A percentile compares a stretch with the other conserved stretches of the same genome.
phyloP scores from a whole-genome alignment of 2,113 vertebrate species.

The Plotosus lineatus region DNA sequence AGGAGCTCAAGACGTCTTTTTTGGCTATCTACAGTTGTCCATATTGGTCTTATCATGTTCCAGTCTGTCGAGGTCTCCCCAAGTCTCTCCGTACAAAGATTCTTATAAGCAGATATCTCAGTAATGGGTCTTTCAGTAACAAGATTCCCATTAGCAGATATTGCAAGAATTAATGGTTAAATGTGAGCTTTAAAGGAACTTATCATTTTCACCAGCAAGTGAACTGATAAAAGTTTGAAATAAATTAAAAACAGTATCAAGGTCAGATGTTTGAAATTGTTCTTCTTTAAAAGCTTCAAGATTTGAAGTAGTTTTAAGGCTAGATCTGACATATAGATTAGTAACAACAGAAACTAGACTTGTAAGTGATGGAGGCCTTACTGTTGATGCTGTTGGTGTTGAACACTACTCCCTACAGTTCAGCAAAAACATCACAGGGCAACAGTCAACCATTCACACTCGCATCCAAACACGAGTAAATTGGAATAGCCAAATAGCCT shows the following conservation, averaged over 20 bases:
- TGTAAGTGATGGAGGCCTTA: neutral
- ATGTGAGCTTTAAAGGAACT: neutral
- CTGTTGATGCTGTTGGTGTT: neutral
- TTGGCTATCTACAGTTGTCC: neutral
- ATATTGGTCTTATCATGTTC: no score
- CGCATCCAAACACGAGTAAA: no score
- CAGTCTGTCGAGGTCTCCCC: neutral
- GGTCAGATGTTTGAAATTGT: no score
- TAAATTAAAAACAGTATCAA: no score
- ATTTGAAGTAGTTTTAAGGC: neutral
- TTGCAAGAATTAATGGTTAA: neutral
- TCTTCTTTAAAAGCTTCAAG: neutral
- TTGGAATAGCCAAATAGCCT: no score
- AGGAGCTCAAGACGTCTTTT: neutral
- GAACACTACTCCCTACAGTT: no score
- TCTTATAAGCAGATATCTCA: neutral
- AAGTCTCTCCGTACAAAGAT: no score
- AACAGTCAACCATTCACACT: no score
- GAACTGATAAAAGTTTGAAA: neutral
- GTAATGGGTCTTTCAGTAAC: no score
- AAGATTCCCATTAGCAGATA: neutral
- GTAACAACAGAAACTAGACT: neutral
- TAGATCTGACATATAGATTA: neutral
- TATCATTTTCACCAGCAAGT: neutral
- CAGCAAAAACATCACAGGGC: no score